Conservation (phyloP, 2,888 invertebrate genomes). For the Brachyptera risi region DNA sequence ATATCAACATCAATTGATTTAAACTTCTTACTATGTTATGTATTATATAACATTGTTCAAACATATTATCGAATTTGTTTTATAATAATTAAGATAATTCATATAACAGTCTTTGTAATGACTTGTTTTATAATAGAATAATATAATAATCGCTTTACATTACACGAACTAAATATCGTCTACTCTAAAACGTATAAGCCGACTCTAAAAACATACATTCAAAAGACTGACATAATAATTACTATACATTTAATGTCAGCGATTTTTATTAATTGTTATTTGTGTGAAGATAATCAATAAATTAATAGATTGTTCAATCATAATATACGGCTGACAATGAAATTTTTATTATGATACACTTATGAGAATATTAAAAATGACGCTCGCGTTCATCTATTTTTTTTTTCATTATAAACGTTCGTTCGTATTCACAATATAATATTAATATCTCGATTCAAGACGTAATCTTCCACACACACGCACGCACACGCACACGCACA, state of each 20-base stretch:
- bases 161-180: background rate
- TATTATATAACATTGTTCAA: slow-evolving; percentile 18
- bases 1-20: slow-evolving; percentile 8
- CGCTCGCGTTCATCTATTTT: too few relatives aligned
- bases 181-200: slow-evolving; percentile 16
- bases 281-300: slow-evolving; percentile 17
- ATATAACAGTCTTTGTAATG: slow-evolving; percentile 29
- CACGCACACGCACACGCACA: too few relatives aligned
- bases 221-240: slow-evolving; percentile 13
- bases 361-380: too few relatives aligned
- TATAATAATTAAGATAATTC: slow-evolving; percentile 22
- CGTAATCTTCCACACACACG: too few relatives aligned
- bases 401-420: too few relatives aligned
- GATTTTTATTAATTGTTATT: slow-evolving; percentile 3
- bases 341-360: slow-evolving; percentile 3
- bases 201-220: slow-evolving; percentile 11
- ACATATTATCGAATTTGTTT: slow-evolving; percentile 13
- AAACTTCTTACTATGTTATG: slow-evolving; percentile 3
- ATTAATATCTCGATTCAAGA: too few relatives aligned
- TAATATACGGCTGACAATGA: slow-evolving; percentile 6
- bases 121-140: slow-evolving; percentile 22
- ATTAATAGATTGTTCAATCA: slow-evolving; percentile 2
- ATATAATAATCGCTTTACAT: slow-evolving; percentile 11
- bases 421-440: too few relatives aligned
- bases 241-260: slow-evolving; percentile 14